Evolutionary conservation across 2,113 vertebrate genomes (phyloP), one percentile per base, ranked within the genome.

Genomic region (Osmerus mordax): DNA sequence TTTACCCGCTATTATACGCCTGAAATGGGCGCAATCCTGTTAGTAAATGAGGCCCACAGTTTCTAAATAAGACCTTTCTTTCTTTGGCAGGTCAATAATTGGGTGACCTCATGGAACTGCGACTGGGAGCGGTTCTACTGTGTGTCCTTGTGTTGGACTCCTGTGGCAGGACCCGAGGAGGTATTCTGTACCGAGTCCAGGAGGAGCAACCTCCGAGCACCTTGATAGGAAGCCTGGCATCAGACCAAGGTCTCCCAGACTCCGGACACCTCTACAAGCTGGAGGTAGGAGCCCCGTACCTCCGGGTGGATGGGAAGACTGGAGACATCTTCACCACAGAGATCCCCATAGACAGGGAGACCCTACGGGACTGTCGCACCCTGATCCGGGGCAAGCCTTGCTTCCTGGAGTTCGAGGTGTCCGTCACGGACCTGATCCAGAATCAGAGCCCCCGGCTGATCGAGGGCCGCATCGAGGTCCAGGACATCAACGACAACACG

Each of bases 321-420:
- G 98, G 98, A 3, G 97, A 98, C 90, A 98, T 99, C 88, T 99
- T 96, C 83, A 99, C 97, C 79, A 98, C 98, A 0, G 97, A 98
- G 89, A 94, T 94, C 71, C 95, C 96, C 79, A 98, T 99, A 0
- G 97, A 99, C 91, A 92, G 98, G 13, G 98, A 99, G 90, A 94
- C 81, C 29, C 87, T 98, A 70, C 92, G 92, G 13, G 96, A 98
- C 75, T 99, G 96, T 82, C 95, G 96, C 67, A 89, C 93, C 69
- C 88, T 93, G 59, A 77, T 86, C 11, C 94, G 94, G 0, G 95
- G 92, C 29, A 93, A 96, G 0, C 91, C 94, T 52, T 99, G 98
- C 87, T 96, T 93, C 84, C 90, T 99, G 87, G 97, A 99, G 83
- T 98, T 99, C 0, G 97, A 99, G 84, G 96, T 99, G 73, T 99